These are phyloP conservation scores for Stegastes partitus DNA, from an alignment of 2,113 vertebrate genomes.

Conservation along the genomic window DNA sequence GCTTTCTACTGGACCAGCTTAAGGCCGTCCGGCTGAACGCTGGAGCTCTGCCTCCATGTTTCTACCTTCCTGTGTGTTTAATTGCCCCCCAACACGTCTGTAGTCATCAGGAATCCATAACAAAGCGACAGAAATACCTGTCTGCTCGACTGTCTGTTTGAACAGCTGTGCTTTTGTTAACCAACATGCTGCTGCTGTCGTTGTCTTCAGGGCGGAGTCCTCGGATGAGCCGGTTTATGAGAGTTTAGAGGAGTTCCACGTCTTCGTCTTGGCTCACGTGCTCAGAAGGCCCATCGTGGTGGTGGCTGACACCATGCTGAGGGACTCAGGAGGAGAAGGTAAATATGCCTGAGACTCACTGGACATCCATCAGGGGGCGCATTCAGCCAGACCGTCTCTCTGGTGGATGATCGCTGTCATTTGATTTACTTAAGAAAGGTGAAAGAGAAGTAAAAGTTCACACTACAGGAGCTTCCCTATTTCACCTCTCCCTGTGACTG, in stretches of 20 bases:
- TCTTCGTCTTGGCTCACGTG: constrained; percentile 96
- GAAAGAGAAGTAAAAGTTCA: no score
- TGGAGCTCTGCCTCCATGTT: no score
- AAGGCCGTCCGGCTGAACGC: not conserved
- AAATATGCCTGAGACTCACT: not conserved
- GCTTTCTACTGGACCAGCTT: constrained; percentile 15
- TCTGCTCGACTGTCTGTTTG: no score
- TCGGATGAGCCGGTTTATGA: constrained; percentile 96
- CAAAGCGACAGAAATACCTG: no score
- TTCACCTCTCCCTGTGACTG: no score
- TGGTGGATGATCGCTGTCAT: not conserved
- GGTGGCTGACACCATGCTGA: constrained; percentile 97
- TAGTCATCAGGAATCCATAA: no score
- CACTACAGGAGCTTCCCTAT: no score
- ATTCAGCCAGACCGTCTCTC: not conserved
- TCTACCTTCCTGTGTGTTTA: no score
- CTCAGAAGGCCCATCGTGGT: constrained; percentile 94
- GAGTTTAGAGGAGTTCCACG: constrained; percentile 97
- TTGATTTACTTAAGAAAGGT: no score
- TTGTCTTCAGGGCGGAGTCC: constrained; percentile 86
- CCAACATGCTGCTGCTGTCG: not conserved
- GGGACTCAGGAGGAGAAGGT: constrained; percentile 98
- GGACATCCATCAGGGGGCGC: no score
- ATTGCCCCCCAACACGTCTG: no score
- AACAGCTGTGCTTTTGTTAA: not conserved